These are phyloP conservation scores for Vireo griseus DNA, from an alignment of 2,797 vertebrate genomes.

Conservation along the genomic window DNA sequence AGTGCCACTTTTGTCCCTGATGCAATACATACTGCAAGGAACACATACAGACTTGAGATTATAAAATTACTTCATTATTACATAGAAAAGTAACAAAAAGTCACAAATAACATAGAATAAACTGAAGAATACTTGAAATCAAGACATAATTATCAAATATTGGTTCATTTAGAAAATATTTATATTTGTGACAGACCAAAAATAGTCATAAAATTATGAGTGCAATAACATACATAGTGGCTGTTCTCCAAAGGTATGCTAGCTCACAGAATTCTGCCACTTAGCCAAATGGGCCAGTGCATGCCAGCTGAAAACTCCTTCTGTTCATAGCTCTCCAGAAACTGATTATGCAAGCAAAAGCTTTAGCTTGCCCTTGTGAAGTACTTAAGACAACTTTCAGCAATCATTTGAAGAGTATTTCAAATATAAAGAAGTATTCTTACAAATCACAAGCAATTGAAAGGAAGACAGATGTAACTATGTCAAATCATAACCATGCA, in stretches of 20 bases:
- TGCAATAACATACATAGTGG: background rate
- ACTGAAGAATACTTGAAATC: background rate
- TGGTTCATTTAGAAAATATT: background rate
- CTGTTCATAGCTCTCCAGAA: background rate
- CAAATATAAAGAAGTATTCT: background rate
- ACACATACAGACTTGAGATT: slow-evolving; percentile 50
- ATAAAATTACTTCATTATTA: background rate
- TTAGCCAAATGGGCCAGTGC: background rate
- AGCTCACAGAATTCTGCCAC: background rate
- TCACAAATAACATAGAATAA: background rate
- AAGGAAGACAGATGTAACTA: background rate
- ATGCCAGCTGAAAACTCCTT: background rate
- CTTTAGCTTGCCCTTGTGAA: background rate
- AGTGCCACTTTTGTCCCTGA: slow-evolving; percentile 98
- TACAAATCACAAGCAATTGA: background rate
- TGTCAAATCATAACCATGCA: slow-evolving; percentile 7
- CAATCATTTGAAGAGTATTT: background rate
- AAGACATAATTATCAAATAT: background rate
- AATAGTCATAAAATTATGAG: background rate
- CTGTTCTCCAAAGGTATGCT: background rate
- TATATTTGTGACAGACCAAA: background rate
- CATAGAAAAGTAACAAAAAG: background rate
- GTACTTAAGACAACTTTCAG: background rate
- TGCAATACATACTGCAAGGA: slow-evolving; percentile 91
- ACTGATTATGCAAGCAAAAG: background rate